These are phyloP conservation scores for Lacerta bilineata DNA, from an alignment of 2,797 vertebrate genomes.

Conservation along the genomic window DNA sequence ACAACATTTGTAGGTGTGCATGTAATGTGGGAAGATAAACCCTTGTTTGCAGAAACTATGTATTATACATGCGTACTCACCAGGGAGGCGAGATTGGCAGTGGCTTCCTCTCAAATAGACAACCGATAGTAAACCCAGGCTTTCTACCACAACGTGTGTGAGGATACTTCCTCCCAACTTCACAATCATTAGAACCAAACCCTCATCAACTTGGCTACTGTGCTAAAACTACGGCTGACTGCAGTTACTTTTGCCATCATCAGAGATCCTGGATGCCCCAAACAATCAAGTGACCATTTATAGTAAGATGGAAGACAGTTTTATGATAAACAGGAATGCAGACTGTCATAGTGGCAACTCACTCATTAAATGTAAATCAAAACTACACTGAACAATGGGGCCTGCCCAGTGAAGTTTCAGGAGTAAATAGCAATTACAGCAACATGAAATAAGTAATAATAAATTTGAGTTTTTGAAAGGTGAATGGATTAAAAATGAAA, in stretches of 20 bases:
- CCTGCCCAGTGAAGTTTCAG: neutral
- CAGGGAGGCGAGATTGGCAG: neutral
- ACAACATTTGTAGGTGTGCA: neutral
- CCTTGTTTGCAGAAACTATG: neutral
- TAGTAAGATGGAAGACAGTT: neutral
- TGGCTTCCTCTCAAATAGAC: neutral
- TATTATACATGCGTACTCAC: neutral
- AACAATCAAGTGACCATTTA: neutral
- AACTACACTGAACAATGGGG: neutral
- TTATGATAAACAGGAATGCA: neutral
- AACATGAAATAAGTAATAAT: neutral
- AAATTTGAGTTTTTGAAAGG: neutral
- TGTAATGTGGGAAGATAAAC: neutral
- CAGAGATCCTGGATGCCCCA: neutral
- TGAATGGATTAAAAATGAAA: neutral
- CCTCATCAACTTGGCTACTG: neutral
- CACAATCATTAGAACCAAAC: fast-evolving
- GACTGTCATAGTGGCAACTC: neutral
- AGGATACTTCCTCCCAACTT: neutral
- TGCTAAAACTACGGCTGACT: neutral
- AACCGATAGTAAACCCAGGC: neutral
- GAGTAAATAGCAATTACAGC: neutral
- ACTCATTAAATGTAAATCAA: neutral
- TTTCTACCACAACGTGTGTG: neutral
- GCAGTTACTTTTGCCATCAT: neutral